These are phyloP conservation scores for Todiramphus chloris DNA, from an alignment of 2,113 vertebrate species.

Conservation along the genomic window DNA sequence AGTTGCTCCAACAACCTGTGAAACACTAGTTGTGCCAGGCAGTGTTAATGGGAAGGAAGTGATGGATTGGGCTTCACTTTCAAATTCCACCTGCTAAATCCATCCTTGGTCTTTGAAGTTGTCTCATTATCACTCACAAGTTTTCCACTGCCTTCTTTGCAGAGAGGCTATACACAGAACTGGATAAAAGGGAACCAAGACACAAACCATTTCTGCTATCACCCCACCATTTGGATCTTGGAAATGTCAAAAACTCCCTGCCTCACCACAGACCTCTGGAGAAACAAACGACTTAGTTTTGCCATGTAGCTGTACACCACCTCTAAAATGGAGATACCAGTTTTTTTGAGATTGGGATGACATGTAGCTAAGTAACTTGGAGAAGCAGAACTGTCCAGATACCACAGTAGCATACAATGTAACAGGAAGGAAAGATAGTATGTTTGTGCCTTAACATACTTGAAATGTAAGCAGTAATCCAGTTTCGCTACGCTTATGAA, in stretches of 20 bases:
- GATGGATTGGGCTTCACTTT: neutral
- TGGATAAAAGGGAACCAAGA: neutral
- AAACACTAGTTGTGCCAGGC: neutral
- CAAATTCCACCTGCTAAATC: neutral
- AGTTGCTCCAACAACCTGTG: neutral
- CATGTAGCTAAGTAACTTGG: neutral
- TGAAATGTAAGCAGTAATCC: neutral
- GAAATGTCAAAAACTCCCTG: neutral
- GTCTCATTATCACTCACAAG: neutral
- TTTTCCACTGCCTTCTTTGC: neutral
- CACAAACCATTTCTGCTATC: neutral
- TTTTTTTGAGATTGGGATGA: neutral
- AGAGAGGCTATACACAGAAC: neutral
- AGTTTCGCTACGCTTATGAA: neutral
- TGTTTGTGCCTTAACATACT: neutral
- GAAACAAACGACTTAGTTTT: neutral
- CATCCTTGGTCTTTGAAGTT: neutral
- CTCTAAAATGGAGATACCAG: neutral
- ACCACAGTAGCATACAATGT: neutral
- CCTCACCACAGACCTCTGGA: neutral
- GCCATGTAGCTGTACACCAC: neutral
- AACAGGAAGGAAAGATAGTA: neutral
- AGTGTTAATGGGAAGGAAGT: neutral
- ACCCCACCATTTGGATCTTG: neutral
- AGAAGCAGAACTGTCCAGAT: neutral